Base-by-base conservation (phyloP, 1,140 invertebrate species). In the Drosophila azteca region DNA sequence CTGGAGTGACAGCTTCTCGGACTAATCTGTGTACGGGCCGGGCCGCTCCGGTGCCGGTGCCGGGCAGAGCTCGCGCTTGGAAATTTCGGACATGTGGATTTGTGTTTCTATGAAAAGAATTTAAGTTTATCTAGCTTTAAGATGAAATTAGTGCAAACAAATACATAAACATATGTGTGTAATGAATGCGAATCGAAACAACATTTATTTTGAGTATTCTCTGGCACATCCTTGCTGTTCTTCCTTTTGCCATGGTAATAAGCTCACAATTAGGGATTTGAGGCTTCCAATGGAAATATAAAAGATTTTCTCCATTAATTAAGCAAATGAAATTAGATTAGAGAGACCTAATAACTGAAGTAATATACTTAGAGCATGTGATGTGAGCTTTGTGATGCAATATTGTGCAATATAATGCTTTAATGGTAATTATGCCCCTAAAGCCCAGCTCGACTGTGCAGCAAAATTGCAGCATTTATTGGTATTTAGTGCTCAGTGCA, bases 1-100 rank as follows among this genome's bases (percentile, higher is more conserved):
- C 54, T 92, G 92, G 92, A 92, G 92, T 63, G 92, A 92, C 62
- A 92, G 92, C 44, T 92, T 92, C 64, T 92, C 92, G 6, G 92
- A 92, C 60, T 92, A 92, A 67, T n/a, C 31, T 31, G 8, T 26
- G 35, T 35, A 4, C n/a, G 35, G 4, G 24, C 24, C 11, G 13
- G 13, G 41, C n/a, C 35, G 39, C 15, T 54, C n/a, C n/a, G 26
- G 29, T 24, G 35, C 11, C 20, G 9, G 31, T 43, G 39, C 13
- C 66, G 26, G 29, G 35, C 35, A 39, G 35, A 39, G 35, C 35
- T 13, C 4, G 35, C 3, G 35, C 35, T 39, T 13, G 11, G 35
- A 39, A 11, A 11, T 13, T 24, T 51, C 2, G 11, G 11, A 20
- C 15, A 39, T 35, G 15, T n/a, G 44, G 51, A 69, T 53, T 41